These are phyloP conservation scores for Agonopterix arenella DNA, from an alignment of 2,888 invertebrate genomes.

Conservation along the genomic window DNA sequence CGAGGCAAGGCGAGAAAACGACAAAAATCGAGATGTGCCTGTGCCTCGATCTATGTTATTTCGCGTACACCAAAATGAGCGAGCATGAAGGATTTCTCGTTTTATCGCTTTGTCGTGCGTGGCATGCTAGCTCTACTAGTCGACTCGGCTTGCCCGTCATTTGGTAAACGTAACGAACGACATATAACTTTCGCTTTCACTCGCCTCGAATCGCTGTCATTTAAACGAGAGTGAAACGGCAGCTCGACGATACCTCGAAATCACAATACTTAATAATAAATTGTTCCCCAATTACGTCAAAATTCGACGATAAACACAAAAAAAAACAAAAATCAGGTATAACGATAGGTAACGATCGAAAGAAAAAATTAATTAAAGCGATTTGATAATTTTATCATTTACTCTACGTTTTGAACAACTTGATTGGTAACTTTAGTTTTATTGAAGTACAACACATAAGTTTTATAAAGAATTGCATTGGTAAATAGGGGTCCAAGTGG, in stretches of 20 bases:
- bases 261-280: slow-evolving; percentile 70
- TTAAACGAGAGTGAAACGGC: no score
- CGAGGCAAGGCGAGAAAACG: no score
- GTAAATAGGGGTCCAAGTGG: slow-evolving; percentile 1
- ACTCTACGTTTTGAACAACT: slow-evolving; percentile 66
- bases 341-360: slow-evolving; percentile 70
- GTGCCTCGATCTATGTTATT: no score
- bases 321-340: slow-evolving; percentile 63
- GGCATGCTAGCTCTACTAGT: no score
- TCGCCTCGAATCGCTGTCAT: no score
- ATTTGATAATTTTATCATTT: slow-evolving; percentile 50
- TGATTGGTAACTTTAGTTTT: slow-evolving; percentile 69
- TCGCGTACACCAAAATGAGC: no score
- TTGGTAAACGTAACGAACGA: no score
- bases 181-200: no score
- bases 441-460: slow-evolving; percentile 36
- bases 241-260: slow-evolving; percentile 57
- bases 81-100: no score
- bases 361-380: slow-evolving; percentile 56
- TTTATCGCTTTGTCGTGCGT: no score
- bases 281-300: slow-evolving; percentile 71
- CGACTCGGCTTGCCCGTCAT: no score
- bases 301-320: slow-evolving; percentile 52
- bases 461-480: slow-evolving; percentile 34
- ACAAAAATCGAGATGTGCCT: no score